Evolutionary conservation across 1,140 invertebrate species (phyloP).

Genomic region (Zaprionus ornatus): DNA sequence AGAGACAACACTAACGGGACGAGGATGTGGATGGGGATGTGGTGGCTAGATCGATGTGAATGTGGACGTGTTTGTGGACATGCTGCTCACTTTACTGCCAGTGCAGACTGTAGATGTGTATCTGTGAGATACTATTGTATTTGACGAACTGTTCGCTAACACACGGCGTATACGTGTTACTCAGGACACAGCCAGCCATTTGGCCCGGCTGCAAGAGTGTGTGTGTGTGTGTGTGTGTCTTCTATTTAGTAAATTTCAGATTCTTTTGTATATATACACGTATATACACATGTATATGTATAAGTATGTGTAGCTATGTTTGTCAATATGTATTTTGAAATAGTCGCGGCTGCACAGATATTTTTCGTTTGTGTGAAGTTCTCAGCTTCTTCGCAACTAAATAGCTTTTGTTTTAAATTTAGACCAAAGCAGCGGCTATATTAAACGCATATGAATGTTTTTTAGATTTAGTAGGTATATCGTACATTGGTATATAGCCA

Average conservation of each 20-base stretch:
- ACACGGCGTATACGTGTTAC: constrained; percentile 73
- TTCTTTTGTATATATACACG: constrained; percentile 32
- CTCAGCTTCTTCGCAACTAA: constrained; percentile 83
- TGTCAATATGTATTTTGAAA: constrained; percentile 49
- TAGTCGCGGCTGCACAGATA: constrained; percentile 45
- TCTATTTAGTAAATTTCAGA: constrained; percentile 74
- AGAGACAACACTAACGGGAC: constrained; percentile 37
- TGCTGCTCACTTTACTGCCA: constrained; percentile 40
- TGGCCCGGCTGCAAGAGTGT: constrained; percentile 9
- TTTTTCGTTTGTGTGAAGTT: constrained; percentile 72
- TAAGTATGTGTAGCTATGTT: not conserved
- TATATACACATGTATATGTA: no score
- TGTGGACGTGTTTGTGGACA: constrained; percentile 33
- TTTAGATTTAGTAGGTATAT: constrained; percentile 67
- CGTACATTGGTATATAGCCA: constrained; percentile 28
- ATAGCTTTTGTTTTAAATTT: constrained; percentile 83
- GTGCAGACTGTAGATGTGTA: constrained; percentile 25
- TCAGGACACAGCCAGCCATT: constrained; percentile 57
- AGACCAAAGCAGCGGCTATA: constrained; percentile 74
- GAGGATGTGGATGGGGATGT: constrained; percentile 33
- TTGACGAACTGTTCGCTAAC: constrained; percentile 42
- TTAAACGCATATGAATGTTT: constrained; percentile 82
- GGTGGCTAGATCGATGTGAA: constrained; percentile 16
- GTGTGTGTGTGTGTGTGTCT: constrained; percentile 7
- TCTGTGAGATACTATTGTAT: constrained; percentile 57